A percentile compares a stretch with the other conserved stretches of the same genome.
Evolutionary conservation across 2,113 vertebrate genomes (phyloP).

Genomic region (Tragelaphus strepsiceros): DNA sequence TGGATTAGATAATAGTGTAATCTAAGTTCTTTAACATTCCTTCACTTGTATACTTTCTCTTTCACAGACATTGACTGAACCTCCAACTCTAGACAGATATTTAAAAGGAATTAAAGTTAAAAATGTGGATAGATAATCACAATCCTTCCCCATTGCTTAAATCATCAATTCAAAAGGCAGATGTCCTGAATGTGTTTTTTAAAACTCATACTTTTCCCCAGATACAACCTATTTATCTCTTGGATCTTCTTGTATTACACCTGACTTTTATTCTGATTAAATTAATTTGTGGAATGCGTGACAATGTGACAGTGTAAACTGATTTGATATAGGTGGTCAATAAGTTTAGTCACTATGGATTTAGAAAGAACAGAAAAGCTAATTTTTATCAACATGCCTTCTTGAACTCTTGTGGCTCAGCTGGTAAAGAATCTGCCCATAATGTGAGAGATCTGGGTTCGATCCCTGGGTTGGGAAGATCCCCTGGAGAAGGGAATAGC

Average conservation of each 20-base stretch:
- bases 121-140: background rate
- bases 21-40: background rate
- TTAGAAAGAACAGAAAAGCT: background rate
- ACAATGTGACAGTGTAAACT: background rate
- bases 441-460: background rate
- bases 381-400: background rate
- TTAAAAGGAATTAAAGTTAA: background rate
- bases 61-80: background rate
- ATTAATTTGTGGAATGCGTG: background rate
- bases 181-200: background rate
- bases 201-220: background rate
- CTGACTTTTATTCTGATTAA: background rate
- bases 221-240: background rate
- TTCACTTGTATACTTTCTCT: background rate
- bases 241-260: background rate
- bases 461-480: background rate
- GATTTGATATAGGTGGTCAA: background rate
- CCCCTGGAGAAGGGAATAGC: background rate
- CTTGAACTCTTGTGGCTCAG: background rate
- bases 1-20: background rate
- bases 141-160: background rate
- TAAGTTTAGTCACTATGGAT: background rate
- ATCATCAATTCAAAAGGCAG: background rate
- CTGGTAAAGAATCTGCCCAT: background rate
- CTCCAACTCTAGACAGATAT: background rate